A percentile compares a stretch with the other conserved stretches of the same genome.
Evolutionary conservation across 2,888 invertebrate genomes (phyloP).

Genomic region (Lordiphosa andalusiaca): DNA sequence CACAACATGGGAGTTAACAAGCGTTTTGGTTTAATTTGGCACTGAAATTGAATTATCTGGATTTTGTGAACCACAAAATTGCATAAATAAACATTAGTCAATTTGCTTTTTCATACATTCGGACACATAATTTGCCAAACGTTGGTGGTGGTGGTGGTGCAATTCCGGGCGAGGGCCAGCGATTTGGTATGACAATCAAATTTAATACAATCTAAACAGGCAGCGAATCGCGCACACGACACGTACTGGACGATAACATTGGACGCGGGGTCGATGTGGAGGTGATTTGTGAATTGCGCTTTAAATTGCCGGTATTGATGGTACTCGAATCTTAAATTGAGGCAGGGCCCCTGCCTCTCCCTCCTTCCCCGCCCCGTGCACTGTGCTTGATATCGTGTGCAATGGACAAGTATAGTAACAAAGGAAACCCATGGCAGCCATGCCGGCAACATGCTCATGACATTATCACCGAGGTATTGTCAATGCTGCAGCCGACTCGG

Average conservation of each 20-base stretch:
- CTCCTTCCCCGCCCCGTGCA: background rate
- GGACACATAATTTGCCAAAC: slow-evolving; percentile 40
- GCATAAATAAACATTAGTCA: slow-evolving; percentile 63
- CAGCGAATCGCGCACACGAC: slow-evolving; percentile 8
- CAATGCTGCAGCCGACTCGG: slow-evolving; percentile 8
- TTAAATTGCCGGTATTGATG: slow-evolving; percentile 26
- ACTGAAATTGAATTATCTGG: slow-evolving; percentile 55
- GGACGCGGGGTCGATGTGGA: slow-evolving; percentile 1
- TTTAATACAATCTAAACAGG: slow-evolving; percentile 6
- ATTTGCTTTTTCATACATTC: slow-evolving; percentile 47
- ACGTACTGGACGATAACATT: slow-evolving; percentile 21
- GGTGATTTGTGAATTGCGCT: slow-evolving; percentile 20
- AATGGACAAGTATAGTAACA: background rate
- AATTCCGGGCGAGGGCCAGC: background rate
- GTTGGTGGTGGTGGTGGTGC: no score
- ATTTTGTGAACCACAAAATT: slow-evolving; percentile 58
- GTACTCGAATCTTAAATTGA: background rate
- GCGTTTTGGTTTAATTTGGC: slow-evolving; percentile 44
- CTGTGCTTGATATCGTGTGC: background rate
- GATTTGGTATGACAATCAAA: slow-evolving; percentile 3
- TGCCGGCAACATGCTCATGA: slow-evolving; percentile 14
- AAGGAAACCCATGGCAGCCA: background rate
- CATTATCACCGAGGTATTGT: slow-evolving; percentile 32
- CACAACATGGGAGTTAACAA: slow-evolving; percentile 6
- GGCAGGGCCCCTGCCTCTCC: background rate